phyloP scores from a whole-genome alignment of 2,888 invertebrate genomes.

The Drosophila nr. medialis region DNA sequence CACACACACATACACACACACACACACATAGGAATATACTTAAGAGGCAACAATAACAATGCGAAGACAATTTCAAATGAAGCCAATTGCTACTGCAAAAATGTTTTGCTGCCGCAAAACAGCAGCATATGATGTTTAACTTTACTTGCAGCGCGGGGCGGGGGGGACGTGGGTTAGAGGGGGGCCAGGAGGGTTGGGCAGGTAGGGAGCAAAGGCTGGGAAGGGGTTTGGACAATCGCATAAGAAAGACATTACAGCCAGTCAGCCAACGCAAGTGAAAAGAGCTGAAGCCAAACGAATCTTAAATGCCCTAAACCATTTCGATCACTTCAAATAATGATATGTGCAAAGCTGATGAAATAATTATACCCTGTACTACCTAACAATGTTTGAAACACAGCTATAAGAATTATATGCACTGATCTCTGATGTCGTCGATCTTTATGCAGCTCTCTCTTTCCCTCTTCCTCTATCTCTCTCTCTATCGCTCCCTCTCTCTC shows the following conservation, averaged over 20 bases:
- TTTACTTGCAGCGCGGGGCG: slow-evolving; percentile 26
- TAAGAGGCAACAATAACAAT: slow-evolving; percentile 42
- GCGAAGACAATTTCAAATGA: slow-evolving; percentile 71
- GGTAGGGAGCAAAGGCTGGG: neutral
- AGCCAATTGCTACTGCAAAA: slow-evolving; percentile 77
- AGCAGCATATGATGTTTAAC: slow-evolving; percentile 63
- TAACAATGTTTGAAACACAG: neutral
- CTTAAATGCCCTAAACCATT: slow-evolving; percentile 25
- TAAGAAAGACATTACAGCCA: slow-evolving; percentile 71
- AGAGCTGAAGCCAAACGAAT: slow-evolving; percentile 24
- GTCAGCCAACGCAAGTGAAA: slow-evolving; percentile 30
- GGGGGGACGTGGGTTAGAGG: neutral
- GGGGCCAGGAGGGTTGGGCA: neutral
- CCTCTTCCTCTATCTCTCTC: neutral
- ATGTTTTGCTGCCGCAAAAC: slow-evolving; percentile 55
- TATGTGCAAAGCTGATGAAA: neutral
- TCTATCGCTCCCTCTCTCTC: accelerated
- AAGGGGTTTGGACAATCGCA: slow-evolving; percentile 45
- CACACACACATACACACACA: slow-evolving; percentile 15
- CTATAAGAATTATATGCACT: neutral
- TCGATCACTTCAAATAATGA: neutral
- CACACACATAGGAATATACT: slow-evolving; percentile 17
- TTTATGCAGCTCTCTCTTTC: too few relatives aligned
- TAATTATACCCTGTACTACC: neutral
- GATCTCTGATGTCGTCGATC: neutral